Evolutionary conservation across 2,113 vertebrate species (phyloP).

Genomic region (Cottus gobio): DNA sequence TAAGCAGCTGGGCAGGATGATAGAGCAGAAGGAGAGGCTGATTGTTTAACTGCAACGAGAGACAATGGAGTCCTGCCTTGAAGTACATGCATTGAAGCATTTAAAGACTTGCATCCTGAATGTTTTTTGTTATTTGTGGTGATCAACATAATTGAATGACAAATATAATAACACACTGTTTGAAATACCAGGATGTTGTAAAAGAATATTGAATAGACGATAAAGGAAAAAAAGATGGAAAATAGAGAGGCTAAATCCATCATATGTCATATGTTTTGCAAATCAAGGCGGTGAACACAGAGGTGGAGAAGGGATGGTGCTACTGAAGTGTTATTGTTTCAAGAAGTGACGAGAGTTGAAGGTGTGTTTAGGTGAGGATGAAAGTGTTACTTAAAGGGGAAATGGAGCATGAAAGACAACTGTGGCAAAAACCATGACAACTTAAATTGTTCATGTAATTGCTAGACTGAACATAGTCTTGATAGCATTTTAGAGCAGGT

Average conservation of each 20-base stretch:
- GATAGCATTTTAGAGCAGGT: neutral
- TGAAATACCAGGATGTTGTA: neutral
- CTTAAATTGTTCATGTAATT: constrained; percentile 58
- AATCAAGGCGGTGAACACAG: constrained; percentile 13
- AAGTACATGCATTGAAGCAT: constrained; percentile 12
- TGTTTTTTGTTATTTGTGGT: constrained; percentile 3
- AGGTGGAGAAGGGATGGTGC: neutral
- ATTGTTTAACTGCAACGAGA: constrained; percentile 48
- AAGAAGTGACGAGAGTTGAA: constrained; percentile 38
- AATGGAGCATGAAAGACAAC: constrained; percentile 60
- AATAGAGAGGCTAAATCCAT: neutral
- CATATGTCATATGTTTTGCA: neutral
- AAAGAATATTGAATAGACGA: neutral
- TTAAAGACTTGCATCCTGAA: constrained; percentile 10
- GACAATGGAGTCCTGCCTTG: constrained; percentile 3
- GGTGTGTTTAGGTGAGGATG: constrained; percentile 34
- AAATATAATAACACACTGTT: neutral
- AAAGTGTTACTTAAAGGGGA: constrained; percentile 45
- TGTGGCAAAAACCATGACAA: constrained; percentile 35
- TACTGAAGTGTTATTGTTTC: constrained; percentile 19
- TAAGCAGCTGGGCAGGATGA: constrained; percentile 55
- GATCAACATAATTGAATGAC: constrained; percentile 11
- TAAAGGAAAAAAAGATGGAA: neutral
- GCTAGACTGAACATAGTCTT: neutral
- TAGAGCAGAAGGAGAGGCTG: constrained; percentile 42